Evolutionary conservation across 2,888 invertebrate species (phyloP).

Genomic region (Graphium colonna): DNA sequence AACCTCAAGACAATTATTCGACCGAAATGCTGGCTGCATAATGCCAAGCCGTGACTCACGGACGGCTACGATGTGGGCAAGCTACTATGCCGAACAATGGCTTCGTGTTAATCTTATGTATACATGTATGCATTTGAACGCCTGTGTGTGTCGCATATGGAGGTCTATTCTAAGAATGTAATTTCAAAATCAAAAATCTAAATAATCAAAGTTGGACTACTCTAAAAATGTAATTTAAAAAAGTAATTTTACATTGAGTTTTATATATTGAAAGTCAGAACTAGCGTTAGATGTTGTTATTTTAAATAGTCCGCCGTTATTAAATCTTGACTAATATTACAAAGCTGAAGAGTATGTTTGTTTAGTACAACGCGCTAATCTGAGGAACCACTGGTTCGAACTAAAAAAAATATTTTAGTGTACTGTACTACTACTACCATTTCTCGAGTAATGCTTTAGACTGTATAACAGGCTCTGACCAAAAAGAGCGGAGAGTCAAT

Average conservation of each 20-base stretch:
- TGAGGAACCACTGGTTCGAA: no score
- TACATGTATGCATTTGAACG: background rate
- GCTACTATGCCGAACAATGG: conserved; percentile 15
- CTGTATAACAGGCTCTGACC: no score
- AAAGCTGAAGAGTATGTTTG: no score
- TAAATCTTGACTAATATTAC: no score
- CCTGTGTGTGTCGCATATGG: background rate
- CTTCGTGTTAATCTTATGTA: conserved; percentile 1
- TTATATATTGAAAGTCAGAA: no score
- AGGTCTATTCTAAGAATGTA: conserved; percentile 3
- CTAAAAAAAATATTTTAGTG: no score
- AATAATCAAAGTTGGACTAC: background rate
- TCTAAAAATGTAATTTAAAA: conserved; percentile 2
- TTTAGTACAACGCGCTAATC: no score
- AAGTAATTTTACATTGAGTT: background rate
- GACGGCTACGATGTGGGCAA: conserved; percentile 7
- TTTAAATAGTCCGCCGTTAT: no score
- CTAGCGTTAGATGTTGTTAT: no score
- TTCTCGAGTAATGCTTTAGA: no score
- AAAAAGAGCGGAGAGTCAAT: no score
- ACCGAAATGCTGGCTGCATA: conserved; percentile 18
- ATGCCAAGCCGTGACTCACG: conserved; percentile 21
- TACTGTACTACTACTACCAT: no score
- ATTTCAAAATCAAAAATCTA: background rate
- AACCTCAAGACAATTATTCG: conserved; percentile 22